Base-by-base conservation (phyloP, 1,140 invertebrate genomes). In the Scylla paramamosain region DNA sequence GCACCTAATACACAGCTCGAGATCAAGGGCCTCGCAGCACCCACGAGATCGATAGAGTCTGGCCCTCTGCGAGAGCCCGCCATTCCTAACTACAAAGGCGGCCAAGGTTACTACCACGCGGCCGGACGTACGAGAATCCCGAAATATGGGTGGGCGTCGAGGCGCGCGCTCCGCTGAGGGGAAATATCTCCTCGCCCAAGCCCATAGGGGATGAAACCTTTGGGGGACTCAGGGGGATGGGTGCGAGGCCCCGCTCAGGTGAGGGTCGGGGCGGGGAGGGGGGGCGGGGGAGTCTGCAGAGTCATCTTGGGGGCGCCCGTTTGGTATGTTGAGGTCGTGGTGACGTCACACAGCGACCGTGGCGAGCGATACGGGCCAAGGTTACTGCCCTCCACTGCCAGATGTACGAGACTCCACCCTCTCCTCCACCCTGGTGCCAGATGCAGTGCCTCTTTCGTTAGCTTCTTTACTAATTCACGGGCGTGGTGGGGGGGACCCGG, bases 351-450 rank as follows among this genome's bases (percentile, higher is more conserved):
- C 93, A 16, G 39, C 87, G 59, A 88, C n/a, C 82, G 46, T 88
- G 86, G 88, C 67, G 32, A 94, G 48, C 90, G 87, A 90, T 94
- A 45, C 83, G 67, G 93, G 93, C 93, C 93, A 94, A 94, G 93
- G 93, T 94, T 94, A 94, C 88, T 94, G 93, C 93, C 93, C 93
- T 82, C 93, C 32, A 28, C 93, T 94, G 93, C 93, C 93, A 94
- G 93, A 31, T 89, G 93, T 82, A 46, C 93, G 93, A 94, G 29
- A 59, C 32, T 84, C 84, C 12, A 45, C 59, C 67, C 25, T 28
- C 39, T 82, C 32, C 32, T 86, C 32, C 87, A 25, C 25, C 52
- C n/a, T 6, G 46, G 67, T 39, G 67, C 91, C 59, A 83, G 59
- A 82, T 77, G 67, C 67, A 77, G 67, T 25, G 67, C 20, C 67